Percentiles rank a stretch among this genome's conserved stretches.
Conservation (phyloP, 2,797 vertebrate genomes). For the Oceanodroma leucorhoa region DNA sequence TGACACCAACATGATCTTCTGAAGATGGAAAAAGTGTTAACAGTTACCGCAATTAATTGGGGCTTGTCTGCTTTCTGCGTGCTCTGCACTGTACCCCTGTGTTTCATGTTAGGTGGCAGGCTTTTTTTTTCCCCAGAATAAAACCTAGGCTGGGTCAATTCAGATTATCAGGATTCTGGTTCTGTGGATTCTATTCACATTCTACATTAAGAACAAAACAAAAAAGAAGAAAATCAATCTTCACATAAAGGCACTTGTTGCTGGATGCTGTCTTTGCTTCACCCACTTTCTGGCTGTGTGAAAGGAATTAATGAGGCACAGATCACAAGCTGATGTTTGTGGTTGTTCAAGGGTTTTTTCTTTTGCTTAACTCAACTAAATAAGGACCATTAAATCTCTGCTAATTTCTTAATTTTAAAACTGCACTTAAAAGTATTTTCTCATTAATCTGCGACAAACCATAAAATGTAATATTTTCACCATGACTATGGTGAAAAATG, state of each 20-base stretch:
- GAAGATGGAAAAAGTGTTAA: background rate
- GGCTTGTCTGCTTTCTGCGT: background rate
- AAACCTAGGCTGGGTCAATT: background rate
- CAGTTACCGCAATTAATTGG: background rate
- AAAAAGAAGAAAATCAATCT: background rate
- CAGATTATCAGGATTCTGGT: background rate
- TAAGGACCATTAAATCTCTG: conserved; percentile 29
- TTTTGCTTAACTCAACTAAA: conserved; percentile 11
- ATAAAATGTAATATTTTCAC: conserved; percentile 46
- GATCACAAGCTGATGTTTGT: conserved; percentile 46
- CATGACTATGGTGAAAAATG: background rate
- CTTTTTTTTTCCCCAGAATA: background rate
- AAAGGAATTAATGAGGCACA: conserved; percentile 62
- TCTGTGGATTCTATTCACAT: background rate
- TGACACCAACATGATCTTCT: background rate
- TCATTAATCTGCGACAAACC: conserved; percentile 48
- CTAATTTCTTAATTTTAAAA: conserved; percentile 45
- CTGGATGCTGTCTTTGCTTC: conserved; percentile 37
- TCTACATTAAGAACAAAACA: background rate
- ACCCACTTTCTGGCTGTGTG: conserved; percentile 4
- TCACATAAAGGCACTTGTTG: background rate
- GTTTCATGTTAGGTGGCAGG: background rate
- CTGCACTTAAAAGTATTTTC: conserved; percentile 46
- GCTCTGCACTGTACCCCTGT: background rate
- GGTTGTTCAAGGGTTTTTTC: conserved; percentile 40